Evolutionary conservation across 2,888 invertebrate genomes (phyloP).

Genomic region (Matsumyia berberina): DNA sequence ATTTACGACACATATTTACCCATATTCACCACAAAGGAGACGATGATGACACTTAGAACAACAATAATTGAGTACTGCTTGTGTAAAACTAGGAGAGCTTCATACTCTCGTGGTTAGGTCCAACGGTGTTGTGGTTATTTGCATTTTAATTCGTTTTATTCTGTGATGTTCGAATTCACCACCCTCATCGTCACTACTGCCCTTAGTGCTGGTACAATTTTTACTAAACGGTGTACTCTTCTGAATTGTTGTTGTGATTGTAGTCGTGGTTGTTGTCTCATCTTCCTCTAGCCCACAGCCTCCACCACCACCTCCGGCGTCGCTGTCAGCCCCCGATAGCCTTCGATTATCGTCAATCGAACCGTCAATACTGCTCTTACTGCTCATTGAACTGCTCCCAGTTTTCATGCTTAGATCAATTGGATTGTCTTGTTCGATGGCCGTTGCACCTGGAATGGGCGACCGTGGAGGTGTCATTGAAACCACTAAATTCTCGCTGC

Average conservation of each 20-base stretch:
- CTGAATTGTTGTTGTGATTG: constrained; percentile 77
- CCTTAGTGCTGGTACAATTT: constrained; percentile 42
- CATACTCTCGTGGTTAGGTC: constrained; percentile 89
- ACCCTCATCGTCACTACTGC: constrained; percentile 85
- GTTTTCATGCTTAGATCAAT: constrained; percentile 92
- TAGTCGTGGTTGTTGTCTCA: constrained; percentile 77
- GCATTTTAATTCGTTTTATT: constrained; percentile 86
- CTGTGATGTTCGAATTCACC: constrained; percentile 84
- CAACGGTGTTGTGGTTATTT: constrained; percentile 80
- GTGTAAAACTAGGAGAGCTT: background rate
- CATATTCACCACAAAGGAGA: background rate
- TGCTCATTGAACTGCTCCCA: constrained; percentile 84
- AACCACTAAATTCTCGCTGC: constrained; percentile 85
- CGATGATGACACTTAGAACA: constrained; percentile 6
- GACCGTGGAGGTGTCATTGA: constrained; percentile 86
- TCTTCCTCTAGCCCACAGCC: constrained; percentile 76
- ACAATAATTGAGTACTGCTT: background rate
- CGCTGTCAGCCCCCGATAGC: constrained; percentile 78
- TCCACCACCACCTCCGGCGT: constrained; percentile 72
- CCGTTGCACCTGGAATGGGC: constrained; percentile 83
- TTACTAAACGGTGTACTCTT: constrained; percentile 72
- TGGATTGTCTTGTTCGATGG: constrained; percentile 88
- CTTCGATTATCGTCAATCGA: constrained; percentile 76
- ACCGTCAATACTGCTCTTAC: constrained; percentile 79
- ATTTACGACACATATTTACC: too few species aligned